Evolutionary conservation across 2,888 invertebrate species (phyloP).

Genomic region (Aphrophora alni): DNA sequence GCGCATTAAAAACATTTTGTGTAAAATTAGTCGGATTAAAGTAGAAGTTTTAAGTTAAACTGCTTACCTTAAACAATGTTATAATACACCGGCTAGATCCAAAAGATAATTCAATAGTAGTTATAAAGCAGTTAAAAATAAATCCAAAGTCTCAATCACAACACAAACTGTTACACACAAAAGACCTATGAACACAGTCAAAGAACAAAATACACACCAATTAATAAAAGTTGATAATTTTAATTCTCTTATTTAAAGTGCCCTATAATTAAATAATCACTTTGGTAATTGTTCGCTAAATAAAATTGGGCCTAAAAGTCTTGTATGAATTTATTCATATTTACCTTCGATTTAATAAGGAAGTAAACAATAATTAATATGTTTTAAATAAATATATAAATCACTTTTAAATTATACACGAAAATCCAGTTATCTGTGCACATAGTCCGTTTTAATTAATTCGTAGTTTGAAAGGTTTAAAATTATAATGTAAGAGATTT

Average conservation of each 20-base stretch:
- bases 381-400: neutral
- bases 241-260: neutral
- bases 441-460: neutral
- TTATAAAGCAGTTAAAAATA: neutral
- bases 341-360: neutral
- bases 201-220: neutral
- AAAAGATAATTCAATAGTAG: neutral
- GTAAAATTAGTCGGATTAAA: too few relatives aligned
- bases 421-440: neutral
- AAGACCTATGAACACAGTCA: neutral
- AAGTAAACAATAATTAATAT: neutral
- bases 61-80: neutral
- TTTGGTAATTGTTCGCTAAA: neutral
- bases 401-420: neutral
- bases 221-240: neutral
- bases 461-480: too few relatives aligned
- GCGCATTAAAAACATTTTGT: too few relatives aligned
- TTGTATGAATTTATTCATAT: neutral
- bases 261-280: neutral
- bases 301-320: neutral
- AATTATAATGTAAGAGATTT: neutral
- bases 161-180: neutral
- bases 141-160: neutral
- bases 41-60: too few relatives aligned
- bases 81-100: neutral